These are phyloP conservation scores for Pholis gunnellus DNA, from an alignment of 2,113 vertebrate genomes.

Conservation along the genomic window DNA sequence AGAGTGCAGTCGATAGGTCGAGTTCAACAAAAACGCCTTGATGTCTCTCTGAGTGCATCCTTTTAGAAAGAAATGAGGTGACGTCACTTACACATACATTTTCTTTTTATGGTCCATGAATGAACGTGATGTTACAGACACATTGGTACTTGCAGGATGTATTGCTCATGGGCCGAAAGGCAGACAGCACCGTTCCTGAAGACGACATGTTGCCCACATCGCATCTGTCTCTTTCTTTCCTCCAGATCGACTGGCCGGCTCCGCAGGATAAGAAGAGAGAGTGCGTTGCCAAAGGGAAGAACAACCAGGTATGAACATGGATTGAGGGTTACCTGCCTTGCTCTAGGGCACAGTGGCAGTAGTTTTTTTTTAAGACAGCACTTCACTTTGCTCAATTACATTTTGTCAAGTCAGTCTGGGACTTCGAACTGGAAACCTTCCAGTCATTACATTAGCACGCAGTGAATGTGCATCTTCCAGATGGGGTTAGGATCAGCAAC, in stretches of 20 bases:
- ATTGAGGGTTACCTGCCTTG: slow-evolving; percentile 4
- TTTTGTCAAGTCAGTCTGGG: slow-evolving; percentile 43
- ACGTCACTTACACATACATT: slow-evolving; percentile 9
- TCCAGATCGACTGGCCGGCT: slow-evolving; percentile 85
- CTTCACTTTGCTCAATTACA: slow-evolving; percentile 47
- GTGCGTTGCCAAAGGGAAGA: slow-evolving; percentile 84
- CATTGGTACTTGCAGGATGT: not conserved
- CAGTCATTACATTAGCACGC: slow-evolving; percentile 71
- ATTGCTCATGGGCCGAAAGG: not conserved
- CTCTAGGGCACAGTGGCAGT: not conserved
- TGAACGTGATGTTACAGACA: not conserved
- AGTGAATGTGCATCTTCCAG: slow-evolving; percentile 40
- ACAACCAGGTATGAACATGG: slow-evolving; percentile 84
- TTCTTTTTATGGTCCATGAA: not conserved
- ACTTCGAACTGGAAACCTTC: slow-evolving; percentile 65
- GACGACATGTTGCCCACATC: not conserved
- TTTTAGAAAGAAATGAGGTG: slow-evolving; percentile 11
- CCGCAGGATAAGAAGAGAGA: slow-evolving; percentile 85
- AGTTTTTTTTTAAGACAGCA: slow-evolving; percentile 30
- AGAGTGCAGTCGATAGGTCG: not conserved
- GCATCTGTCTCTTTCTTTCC: slow-evolving; percentile 38
- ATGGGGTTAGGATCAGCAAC: slow-evolving; percentile 51
- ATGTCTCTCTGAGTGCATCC: not conserved
- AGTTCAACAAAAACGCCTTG: slow-evolving; percentile 5
- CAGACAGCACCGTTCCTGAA: not conserved